Conservation (phyloP, 2,888 invertebrate species). For the Dasysyrphus albostriatus region DNA sequence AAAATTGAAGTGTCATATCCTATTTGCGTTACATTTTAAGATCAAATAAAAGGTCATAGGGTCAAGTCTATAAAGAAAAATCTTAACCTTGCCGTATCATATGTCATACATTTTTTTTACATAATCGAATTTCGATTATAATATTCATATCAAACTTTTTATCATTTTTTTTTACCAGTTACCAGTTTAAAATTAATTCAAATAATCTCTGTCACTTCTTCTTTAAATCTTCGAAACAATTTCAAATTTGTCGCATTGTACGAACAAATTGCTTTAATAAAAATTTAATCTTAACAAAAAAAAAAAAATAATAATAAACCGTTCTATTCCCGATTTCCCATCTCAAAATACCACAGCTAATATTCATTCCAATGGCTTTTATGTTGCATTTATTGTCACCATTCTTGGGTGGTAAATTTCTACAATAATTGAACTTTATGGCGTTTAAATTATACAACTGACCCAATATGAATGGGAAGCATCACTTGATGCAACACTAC, state of each 20-base stretch:
- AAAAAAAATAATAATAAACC: constrained; percentile 24
- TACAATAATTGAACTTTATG: constrained; percentile 75
- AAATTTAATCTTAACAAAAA: neutral
- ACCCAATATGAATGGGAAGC: constrained; percentile 67
- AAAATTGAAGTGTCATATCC: no score
- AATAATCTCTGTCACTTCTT: neutral
- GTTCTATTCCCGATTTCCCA: constrained; percentile 15
- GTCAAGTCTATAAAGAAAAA: no score
- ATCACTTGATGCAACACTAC: constrained; percentile 37
- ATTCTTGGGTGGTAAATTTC: constrained; percentile 71
- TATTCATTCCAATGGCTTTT: constrained; percentile 29
- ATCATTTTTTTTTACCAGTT: neutral
- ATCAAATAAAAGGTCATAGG: no score
- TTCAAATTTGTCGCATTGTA: constrained; percentile 45
- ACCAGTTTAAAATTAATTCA: neutral
- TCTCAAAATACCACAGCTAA: constrained; percentile 3
- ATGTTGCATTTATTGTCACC: constrained; percentile 69
- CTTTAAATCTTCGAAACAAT: constrained; percentile 12
- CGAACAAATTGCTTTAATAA: constrained; percentile 25
- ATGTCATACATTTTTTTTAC: no score
- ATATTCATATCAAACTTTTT: no score
- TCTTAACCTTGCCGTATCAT: no score
- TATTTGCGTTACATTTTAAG: no score
- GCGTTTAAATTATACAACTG: constrained; percentile 75
- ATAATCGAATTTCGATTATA: no score